Evolutionary conservation across 2,888 invertebrate species (phyloP), one percentile per base, ranked within the genome.

Genomic region (Mythimna ferrago): DNA sequence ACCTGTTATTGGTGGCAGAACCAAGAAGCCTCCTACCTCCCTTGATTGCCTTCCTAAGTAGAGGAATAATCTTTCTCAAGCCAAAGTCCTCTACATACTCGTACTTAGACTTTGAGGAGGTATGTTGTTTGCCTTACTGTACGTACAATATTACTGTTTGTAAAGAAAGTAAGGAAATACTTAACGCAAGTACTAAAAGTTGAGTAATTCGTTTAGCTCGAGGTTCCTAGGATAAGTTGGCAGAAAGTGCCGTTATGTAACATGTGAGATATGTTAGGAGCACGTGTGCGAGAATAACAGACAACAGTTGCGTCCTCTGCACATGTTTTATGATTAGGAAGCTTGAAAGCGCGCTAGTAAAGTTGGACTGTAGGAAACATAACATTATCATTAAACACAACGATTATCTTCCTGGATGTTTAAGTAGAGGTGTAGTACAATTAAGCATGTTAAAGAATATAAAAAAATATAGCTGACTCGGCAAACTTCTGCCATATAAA

Each of bases 131-230:
- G 51, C 2, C 26, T 66, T 14, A 56, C 44, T 64, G 32, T 38
- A 51, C 26, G 21, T 56, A n/a, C 53, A 57, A 57, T 53, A 67
- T n/a, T n/a, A n/a, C n/a, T 38, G 60, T 53, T 65, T 38, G 60
- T 51, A 26, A 60, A 60, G 53, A 70, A 69, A 70, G 48, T 71
- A 53, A 71, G 80, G 76, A 81, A 81, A 71, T 62, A 60, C 56
- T 71, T 35, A 35, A 14, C 44, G 35, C n/a, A 19, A 69, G 66
- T 21, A 54, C 74, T 73, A 38, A 54, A 54, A 51, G 60, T 80
- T 80, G 41, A 80, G 84, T 83, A 71, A 83, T 80, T 54, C 26
- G 70, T 71, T 62, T 53, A 71, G 66, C 35, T 26, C 1, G 62
- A 9, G 67, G 60, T 75, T 83, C 77, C 60, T 69, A 66, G 81